These are phyloP conservation scores for Damaliscus lunatus DNA, from an alignment of 2,113 vertebrate species.

Conservation along the genomic window DNA sequence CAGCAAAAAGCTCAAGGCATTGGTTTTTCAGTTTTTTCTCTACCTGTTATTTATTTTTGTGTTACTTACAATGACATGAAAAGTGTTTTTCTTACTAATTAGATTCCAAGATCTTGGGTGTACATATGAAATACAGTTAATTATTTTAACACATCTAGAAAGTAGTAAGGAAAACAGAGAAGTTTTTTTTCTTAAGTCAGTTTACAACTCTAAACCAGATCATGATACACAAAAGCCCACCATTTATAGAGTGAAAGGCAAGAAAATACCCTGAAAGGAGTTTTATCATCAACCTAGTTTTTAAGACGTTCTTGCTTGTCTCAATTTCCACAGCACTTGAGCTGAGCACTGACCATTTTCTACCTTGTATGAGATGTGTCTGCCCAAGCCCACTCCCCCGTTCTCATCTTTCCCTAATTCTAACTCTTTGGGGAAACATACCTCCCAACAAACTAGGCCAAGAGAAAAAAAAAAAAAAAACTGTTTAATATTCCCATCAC, in stretches of 20 bases:
- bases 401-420: not conserved
- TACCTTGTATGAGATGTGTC: not conserved
- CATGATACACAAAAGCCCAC: not conserved
- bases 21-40: not conserved
- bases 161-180: not conserved
- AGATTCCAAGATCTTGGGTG: not conserved
- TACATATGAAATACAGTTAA: not conserved
- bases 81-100: conserved; percentile 22
- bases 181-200: not conserved
- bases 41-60: conserved; percentile 12
- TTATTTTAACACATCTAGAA: conserved; percentile 34
- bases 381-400: not conserved
- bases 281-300: not conserved
- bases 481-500: not conserved
- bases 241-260: not conserved
- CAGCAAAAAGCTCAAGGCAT: not conserved
- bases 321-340: not conserved
- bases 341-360: not conserved
- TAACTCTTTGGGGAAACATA: not conserved
- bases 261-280: not conserved
- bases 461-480: not conserved
- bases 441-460: not conserved
- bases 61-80: not conserved
- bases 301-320: not conserved
- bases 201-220: not conserved